Base-by-base conservation (phyloP, 2,888 invertebrate genomes). In the Campoplex capitator region DNA sequence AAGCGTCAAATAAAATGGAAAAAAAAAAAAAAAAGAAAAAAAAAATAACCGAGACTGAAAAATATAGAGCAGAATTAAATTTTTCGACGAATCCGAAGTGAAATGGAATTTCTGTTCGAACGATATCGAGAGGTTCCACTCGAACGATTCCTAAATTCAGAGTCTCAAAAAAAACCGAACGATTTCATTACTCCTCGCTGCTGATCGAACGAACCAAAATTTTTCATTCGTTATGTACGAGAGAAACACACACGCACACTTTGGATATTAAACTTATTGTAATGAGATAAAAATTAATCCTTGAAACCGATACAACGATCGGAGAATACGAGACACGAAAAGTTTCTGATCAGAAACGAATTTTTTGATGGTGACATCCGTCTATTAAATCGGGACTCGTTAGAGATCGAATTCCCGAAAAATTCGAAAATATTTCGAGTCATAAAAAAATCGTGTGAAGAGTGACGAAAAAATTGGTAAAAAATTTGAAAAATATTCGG, bases 201-300 rank as follows among this genome's bases (percentile, higher is more conserved):
- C 51, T 51, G 6, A 18, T 18, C 13, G 16, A 28, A 16, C 8
- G 9, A 51, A 51, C n/a, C n/a, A n/a, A 35, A 71, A 32, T 28
- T 48, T 16, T 51, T 51, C 7, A n/a, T 32, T 4, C 18, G 3
- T 18, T 51, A n/a, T 35, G 51, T 51, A 71, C 71, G 18, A 71
- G n/a, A 23, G 32, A 35, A 23, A 23, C 23, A 23, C 23, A 23
- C 23, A 23, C 23, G 23, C 16, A 28, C 18, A 9, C 32, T n/a
- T 32, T 62, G n/a, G 18, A 32, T 32, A 76, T 48, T n/a, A 23
- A 76, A 62, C 16, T 42, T 42, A 58, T 58, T 28, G 28, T 45
- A 74, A 58, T 75, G 32, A 75, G 74, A 58, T 58, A 58, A 67
- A 51, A 75, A 48, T 51, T 77, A 51, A 77, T 77, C 77, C 51